Conservation (phyloP, 2,113 vertebrate genomes). For the Caranx melampygus region DNA sequence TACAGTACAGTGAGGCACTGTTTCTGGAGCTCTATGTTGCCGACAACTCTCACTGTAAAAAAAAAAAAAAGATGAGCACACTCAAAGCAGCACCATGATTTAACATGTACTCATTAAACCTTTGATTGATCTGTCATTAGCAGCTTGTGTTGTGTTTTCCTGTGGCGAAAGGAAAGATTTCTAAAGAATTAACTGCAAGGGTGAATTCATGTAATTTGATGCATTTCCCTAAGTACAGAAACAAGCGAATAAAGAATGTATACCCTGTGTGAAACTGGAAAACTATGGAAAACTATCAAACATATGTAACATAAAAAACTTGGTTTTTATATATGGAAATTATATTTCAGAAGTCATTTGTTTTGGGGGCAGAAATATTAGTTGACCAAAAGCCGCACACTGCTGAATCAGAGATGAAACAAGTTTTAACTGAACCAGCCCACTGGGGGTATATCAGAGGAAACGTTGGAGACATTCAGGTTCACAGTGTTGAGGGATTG, state of each 20-base stretch:
- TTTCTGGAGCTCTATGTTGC: conserved; percentile 30
- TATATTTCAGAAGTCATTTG: not conserved
- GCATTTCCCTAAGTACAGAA: not conserved
- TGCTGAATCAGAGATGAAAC: not conserved
- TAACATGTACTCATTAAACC: conserved; percentile 6
- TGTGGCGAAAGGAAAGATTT: not conserved
- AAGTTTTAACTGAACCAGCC: not conserved
- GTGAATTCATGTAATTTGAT: not conserved
- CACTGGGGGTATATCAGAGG: too few species aligned
- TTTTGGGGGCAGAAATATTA: not conserved
- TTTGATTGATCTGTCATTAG: not conserved
- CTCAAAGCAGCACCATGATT: not conserved
- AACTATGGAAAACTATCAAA: not conserved
- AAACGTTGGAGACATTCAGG: not conserved
- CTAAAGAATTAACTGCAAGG: not conserved
- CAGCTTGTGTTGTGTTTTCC: not conserved
- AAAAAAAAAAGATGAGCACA: not conserved
- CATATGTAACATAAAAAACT: not conserved
- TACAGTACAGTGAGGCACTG: conserved; percentile 24
- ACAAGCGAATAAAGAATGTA: not conserved
- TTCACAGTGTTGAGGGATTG: not conserved
- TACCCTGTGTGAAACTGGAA: not conserved
- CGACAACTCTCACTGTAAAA: conserved; percentile 29
- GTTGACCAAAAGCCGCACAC: not conserved
- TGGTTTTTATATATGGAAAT: not conserved